Evolutionary conservation across 1,140 invertebrate genomes (phyloP).

Genomic region (Neodiprion virginianus): DNA sequence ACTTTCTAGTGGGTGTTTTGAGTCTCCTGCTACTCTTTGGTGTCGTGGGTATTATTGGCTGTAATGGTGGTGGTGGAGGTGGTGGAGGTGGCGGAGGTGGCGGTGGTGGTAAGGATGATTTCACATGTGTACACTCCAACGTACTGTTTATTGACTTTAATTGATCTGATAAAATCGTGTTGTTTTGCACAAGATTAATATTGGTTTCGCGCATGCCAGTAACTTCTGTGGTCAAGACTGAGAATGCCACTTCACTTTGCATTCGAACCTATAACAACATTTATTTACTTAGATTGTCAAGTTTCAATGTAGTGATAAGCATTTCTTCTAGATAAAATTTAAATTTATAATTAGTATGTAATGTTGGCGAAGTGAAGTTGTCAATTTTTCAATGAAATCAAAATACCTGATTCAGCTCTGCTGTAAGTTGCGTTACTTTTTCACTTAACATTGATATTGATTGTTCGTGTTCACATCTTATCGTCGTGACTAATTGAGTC

Average conservation of each 20-base stretch:
- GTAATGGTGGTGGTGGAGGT: constrained; percentile 5
- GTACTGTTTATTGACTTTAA: constrained; percentile 31
- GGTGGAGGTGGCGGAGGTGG: constrained; percentile 21
- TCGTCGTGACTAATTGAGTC: constrained; percentile 19
- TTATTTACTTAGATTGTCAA: not conserved
- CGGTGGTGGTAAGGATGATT: constrained; percentile 9
- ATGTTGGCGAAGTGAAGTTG: not conserved
- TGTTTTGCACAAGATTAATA: constrained; percentile 32
- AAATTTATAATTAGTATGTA: too few relatives aligned
- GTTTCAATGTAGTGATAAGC: too few relatives aligned
- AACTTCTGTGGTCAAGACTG: constrained; percentile 33
- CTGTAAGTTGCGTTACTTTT: constrained; percentile 34
- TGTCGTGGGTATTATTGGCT: constrained; percentile 19
- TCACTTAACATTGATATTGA: constrained; percentile 32
- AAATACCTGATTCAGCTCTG: constrained; percentile 38
- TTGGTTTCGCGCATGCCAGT: constrained; percentile 26
- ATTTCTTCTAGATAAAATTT: too few relatives aligned
- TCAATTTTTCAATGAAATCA: not conserved
- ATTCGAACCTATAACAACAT: constrained; percentile 30
- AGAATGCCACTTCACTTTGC: constrained; percentile 29
- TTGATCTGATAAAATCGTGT: constrained; percentile 31
- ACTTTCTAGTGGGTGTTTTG: constrained; percentile 38
- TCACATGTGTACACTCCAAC: constrained; percentile 27
- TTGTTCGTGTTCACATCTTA: constrained; percentile 35
- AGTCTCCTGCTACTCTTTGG: constrained; percentile 21